These are phyloP conservation scores for Tenthredo scrophulariae DNA, from an alignment of 2,888 invertebrate species.

Conservation along the genomic window DNA sequence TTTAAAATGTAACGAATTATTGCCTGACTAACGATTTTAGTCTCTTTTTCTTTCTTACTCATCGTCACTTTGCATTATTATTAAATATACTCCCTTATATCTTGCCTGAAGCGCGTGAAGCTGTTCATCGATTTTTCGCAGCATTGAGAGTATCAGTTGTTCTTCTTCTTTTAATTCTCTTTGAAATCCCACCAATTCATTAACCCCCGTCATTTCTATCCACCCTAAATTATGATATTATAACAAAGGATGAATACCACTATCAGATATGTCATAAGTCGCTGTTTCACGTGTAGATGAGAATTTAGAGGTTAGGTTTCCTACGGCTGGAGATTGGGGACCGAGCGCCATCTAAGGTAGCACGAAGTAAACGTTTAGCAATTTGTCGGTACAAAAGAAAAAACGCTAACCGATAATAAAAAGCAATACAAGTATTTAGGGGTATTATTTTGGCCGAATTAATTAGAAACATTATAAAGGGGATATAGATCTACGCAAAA, in stretches of 20 bases:
- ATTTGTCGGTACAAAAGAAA: background rate
- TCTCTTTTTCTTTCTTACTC: background rate
- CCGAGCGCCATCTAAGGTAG: background rate
- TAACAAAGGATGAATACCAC: background rate
- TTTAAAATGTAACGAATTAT: conserved; percentile 23
- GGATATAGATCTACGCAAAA: too few species aligned
- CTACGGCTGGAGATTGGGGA: background rate
- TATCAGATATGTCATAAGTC: background rate
- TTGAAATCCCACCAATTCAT: conserved; percentile 64
- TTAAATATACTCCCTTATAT: background rate
- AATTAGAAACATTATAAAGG: background rate
- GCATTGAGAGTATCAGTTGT: conserved; percentile 64
- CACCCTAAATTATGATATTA: background rate
- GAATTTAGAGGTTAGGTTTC: conserved; percentile 20
- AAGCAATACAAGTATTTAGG: background rate
- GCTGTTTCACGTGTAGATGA: background rate
- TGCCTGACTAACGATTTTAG: background rate
- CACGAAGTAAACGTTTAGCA: background rate
- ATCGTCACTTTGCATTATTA: background rate
- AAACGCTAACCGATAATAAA: background rate
- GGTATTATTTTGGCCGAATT: background rate
- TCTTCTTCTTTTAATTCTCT: conserved; percentile 69
- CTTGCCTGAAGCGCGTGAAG: conserved; percentile 70
- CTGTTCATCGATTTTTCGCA: conserved; percentile 70
- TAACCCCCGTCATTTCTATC: background rate